Evolutionary conservation across 2,888 invertebrate genomes (phyloP), one percentile per base, ranked within the genome.

Genomic region (Alloscopus bannaensis): DNA sequence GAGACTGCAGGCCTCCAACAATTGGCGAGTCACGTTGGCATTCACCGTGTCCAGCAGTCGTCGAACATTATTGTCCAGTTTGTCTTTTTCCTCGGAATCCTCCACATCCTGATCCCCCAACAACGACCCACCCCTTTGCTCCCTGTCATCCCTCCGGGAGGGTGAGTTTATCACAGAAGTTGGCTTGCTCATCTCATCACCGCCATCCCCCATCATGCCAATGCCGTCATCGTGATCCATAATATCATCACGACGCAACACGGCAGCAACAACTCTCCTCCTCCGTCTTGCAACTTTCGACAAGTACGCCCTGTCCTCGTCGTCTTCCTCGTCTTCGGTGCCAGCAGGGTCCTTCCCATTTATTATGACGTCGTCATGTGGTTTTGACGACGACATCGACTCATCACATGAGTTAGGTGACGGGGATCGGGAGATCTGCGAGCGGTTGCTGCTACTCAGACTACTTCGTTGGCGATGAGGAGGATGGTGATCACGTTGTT

Each of bases 1-100:
- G 87, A 93, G 91, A 85, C 92, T 93, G 64, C 82, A 81, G 0
- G 92, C 91, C 87, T 92, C 92, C 81, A 94, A 90, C 79, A 93
- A 90, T 87, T 94, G 93, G 88, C 93, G 93, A 11, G 93, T 93
- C 18, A 94, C 93, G 0, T 93, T 92, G 16, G 93, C 91, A 87
- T 92, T 93, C 16, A 94, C 93, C 11, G 93, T 93, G 87, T 94
- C 93, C 85, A 93, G 88, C 85, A 94, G 92, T 72, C 92, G 91
- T 87, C 94, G 92, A 45, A 94, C 93, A 36, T 87, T 87, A 83
- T 86, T 84, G 81, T 84, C 85, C 59, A 81, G 55, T 70, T 83
- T 84, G 68, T 84, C 85, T 64, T 82, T 76, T 72, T 69, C 79
- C 22, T 80, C 80, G n/a, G 64, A 36, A 36, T 85, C 85, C 22